phyloP scores from a whole-genome alignment of 2,888 invertebrate genomes.

The Sycophila texana region DNA sequence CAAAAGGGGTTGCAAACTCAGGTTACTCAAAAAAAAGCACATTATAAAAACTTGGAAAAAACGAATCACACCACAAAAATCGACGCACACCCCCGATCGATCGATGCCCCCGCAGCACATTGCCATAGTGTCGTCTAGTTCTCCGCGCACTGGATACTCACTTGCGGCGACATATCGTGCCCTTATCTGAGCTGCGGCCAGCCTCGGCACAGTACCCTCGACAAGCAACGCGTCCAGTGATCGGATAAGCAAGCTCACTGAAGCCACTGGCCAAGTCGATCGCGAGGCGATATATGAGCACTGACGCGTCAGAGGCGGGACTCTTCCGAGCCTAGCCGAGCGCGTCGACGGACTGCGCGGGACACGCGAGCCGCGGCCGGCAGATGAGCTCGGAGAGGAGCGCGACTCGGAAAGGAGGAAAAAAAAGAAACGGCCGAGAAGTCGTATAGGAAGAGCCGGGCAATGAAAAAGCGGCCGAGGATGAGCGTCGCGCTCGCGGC shows the following conservation, averaged over 20 bases:
- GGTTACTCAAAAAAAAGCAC: too few species aligned
- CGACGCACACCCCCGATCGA: background rate
- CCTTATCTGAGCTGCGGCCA: background rate
- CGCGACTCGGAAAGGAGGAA: background rate
- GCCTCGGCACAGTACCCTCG: too few species aligned
- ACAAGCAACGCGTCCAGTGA: too few species aligned
- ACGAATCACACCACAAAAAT: background rate
- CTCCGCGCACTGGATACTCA: background rate
- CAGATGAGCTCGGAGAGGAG: slow-evolving; percentile 7
- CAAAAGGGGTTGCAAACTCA: too few species aligned
- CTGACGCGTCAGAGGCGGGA: too few species aligned
- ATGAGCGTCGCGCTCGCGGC: slow-evolving; percentile 17
- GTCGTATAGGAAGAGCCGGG: background rate
- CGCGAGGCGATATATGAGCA: background rate
- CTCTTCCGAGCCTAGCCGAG: background rate
- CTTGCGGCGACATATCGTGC: background rate
- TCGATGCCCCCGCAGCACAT: background rate
- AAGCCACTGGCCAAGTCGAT: too few species aligned
- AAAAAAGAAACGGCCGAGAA: background rate
- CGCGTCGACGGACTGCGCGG: background rate
- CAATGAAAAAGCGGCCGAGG: slow-evolving; percentile 8
- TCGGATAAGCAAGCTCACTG: background rate
- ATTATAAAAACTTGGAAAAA: too few species aligned
- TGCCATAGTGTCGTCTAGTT: background rate
- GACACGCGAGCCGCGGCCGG: background rate